Percentiles rank a stretch among this genome's conserved stretches.
Conservation (phyloP, 1,140 invertebrate genomes). For the Orius insidiosus region DNA sequence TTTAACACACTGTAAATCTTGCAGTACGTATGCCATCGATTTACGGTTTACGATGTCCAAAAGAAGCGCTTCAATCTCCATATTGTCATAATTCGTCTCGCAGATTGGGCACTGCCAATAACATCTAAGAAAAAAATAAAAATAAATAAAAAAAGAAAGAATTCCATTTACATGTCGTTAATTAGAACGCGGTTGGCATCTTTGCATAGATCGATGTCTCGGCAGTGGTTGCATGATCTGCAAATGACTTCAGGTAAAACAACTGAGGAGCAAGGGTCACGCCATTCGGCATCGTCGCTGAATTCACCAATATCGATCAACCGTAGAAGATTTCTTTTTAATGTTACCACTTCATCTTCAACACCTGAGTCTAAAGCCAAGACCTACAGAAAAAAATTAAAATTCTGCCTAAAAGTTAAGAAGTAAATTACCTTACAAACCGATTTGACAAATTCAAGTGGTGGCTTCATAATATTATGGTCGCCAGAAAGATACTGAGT, state of each 20-base stretch:
- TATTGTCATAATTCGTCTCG: conserved; percentile 62
- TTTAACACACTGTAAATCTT: conserved; percentile 80
- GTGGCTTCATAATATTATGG: conserved; percentile 48
- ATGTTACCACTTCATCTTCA: conserved; percentile 41
- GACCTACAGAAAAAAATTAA: conserved; percentile 29
- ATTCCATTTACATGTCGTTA: conserved; percentile 38
- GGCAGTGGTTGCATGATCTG: conserved; percentile 79
- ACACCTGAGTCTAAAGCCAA: conserved; percentile 45
- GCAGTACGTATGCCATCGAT: conserved; percentile 76
- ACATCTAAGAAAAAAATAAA: conserved; percentile 31
- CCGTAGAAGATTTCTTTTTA: conserved; percentile 67
- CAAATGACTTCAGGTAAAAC: conserved; percentile 85
- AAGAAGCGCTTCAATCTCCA: conserved; percentile 73
- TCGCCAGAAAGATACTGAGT: conserved; percentile 29
- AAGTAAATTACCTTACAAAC: conserved; percentile 67
- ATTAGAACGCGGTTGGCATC: conserved; percentile 51
- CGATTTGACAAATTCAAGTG: conserved; percentile 76
- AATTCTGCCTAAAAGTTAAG: background rate
- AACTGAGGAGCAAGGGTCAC: conserved; percentile 71
- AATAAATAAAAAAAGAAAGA: background rate
- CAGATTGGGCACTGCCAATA: conserved; percentile 79
- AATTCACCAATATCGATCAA: conserved; percentile 79
- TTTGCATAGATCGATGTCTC: conserved; percentile 83
- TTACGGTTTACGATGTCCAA: conserved; percentile 75
- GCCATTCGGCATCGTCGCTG: conserved; percentile 63